Conservation (phyloP, 2,888 invertebrate species). For the Dugesia japonica region DNA sequence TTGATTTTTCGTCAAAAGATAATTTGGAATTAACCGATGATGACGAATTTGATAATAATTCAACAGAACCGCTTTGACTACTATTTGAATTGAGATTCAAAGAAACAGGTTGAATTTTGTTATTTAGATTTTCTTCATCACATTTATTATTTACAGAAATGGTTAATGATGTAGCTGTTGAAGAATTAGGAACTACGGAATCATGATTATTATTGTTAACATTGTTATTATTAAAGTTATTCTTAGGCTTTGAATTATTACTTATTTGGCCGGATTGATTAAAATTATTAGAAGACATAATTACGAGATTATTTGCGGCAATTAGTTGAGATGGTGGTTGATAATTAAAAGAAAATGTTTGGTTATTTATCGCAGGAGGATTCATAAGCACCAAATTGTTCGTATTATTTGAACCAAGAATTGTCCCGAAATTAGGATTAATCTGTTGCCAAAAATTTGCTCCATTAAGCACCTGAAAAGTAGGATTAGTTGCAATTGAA, state of each 20-base stretch:
- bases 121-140: not conserved
- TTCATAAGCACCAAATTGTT: not conserved
- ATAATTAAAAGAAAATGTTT: not conserved
- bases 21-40: not conserved
- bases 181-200: not conserved
- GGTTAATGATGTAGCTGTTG: not conserved
- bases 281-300: not conserved
- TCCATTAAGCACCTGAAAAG: conserved; percentile 9
- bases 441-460: conserved; percentile 1
- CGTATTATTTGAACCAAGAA: not conserved
- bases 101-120: not conserved
- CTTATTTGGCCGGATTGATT: not conserved
- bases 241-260: not conserved
- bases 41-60: not conserved
- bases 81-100: not conserved
- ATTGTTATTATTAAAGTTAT: not conserved
- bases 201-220: not conserved
- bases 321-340: not conserved
- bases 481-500: not conserved
- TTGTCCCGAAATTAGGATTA: not conserved
- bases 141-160: not conserved
- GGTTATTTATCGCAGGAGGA: not conserved
- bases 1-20: not conserved
- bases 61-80: not conserved
- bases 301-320: not conserved